Percentiles rank a stretch among this genome's conserved stretches.
phyloP scores from a whole-genome alignment of 2,888 invertebrate species.

The Cheiracanthium punctorium region DNA sequence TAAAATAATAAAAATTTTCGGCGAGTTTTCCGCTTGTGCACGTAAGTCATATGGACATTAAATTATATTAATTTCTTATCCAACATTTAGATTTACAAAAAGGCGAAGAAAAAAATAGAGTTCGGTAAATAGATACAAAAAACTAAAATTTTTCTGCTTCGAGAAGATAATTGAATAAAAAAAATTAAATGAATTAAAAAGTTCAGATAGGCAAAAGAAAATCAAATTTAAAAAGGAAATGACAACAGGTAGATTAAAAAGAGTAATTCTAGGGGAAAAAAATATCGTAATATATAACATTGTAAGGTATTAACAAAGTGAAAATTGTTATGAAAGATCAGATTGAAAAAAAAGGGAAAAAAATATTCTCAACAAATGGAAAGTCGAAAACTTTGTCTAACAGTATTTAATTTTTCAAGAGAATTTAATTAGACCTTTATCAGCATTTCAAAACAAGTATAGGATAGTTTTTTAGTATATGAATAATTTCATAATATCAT shows the following conservation, averaged over 20 bases:
- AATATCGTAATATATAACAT: too few relatives aligned
- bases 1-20: neutral
- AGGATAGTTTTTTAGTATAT: too few relatives aligned
- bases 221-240: neutral
- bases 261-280: too few relatives aligned
- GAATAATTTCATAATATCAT: too few relatives aligned
- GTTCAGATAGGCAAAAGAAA: neutral
- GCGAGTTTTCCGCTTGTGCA: neutral
- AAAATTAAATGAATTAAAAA: conserved; percentile 1
- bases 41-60: neutral
- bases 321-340: too few relatives aligned
- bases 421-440: too few relatives aligned
- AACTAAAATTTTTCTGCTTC: neutral
- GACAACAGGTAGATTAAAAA: neutral
- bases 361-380: too few relatives aligned
- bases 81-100: neutral
- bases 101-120: neutral
- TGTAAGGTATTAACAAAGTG: too few relatives aligned
- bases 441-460: too few relatives aligned
- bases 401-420: too few relatives aligned
- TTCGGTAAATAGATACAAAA: neutral
- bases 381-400: too few relatives aligned
- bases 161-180: neutral
- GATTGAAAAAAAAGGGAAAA: too few relatives aligned
- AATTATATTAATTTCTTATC: neutral